phyloP scores from a whole-genome alignment of 2,797 vertebrate species.

The Taenioides sp. region DNA sequence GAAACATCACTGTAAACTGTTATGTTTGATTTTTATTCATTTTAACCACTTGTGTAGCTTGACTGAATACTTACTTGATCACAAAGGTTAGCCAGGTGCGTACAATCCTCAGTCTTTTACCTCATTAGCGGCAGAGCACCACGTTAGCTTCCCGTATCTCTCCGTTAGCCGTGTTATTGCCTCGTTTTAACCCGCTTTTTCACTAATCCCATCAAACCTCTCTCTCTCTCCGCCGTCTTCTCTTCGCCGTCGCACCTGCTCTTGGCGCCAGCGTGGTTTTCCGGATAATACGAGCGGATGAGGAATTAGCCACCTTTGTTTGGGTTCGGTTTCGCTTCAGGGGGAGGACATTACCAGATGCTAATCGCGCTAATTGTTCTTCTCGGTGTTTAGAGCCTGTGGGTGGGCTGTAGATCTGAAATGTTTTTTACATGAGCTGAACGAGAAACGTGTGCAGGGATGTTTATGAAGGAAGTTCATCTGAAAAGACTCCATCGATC shows the following conservation, averaged over 20 bases:
- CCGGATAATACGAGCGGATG: constrained; percentile 64
- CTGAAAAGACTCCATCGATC: no score
- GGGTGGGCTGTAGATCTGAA: constrained; percentile 15
- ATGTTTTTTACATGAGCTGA: background rate
- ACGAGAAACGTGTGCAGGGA: background rate
- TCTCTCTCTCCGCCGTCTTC: constrained; percentile 60
- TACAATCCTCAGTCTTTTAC: no score
- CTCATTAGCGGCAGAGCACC: no score
- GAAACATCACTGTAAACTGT: no score
- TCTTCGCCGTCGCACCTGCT: constrained; percentile 48
- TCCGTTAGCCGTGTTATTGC: background rate
- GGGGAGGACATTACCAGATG: constrained; percentile 61
- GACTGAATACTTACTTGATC: no score
- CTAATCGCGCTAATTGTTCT: constrained; percentile 71
- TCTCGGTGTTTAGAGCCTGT: constrained; percentile 55
- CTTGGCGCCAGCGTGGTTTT: constrained; percentile 53
- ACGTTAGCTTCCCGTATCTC: background rate
- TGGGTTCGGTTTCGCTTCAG: constrained; percentile 45
- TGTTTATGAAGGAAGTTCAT: no score
- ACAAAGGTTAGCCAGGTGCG: no score
- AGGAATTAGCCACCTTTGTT: constrained; percentile 68
- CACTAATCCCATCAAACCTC: constrained; percentile 64
- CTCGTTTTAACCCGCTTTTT: constrained; percentile 24
- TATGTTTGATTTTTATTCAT: no score
- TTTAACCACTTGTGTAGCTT: no score